phyloP scores from a whole-genome alignment of 2,797 vertebrate genomes.

The Silurus aristotelis region DNA sequence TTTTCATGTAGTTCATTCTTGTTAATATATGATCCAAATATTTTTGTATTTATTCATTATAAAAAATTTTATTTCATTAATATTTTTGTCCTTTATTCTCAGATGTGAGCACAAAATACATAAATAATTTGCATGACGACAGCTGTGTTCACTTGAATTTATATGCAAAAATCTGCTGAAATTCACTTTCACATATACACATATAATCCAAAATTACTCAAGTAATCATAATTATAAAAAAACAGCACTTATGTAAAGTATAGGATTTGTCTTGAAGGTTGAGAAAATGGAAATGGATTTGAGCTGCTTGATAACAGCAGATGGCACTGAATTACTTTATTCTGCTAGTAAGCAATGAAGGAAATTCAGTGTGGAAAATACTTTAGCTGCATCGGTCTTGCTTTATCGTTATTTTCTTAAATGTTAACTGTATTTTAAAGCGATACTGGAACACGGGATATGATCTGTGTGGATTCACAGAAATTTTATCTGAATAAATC shows the following conservation, averaged over 20 bases:
- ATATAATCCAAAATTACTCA: neutral
- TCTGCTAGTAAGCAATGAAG: neutral
- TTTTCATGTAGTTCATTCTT: neutral
- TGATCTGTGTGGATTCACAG: neutral
- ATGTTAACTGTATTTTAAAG: neutral
- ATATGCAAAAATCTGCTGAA: neutral
- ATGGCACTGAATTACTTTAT: slow-evolving; percentile 11
- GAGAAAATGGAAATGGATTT: neutral
- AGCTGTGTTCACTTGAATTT: neutral
- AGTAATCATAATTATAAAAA: neutral
- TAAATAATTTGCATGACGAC: neutral
- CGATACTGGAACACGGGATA: too few relatives aligned
- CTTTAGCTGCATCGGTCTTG: neutral
- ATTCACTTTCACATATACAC: neutral
- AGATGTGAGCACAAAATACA: neutral
- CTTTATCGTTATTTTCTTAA: neutral
- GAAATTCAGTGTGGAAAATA: neutral
- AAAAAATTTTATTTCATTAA: too few relatives aligned
- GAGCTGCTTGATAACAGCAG: neutral
- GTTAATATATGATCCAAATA: neutral
- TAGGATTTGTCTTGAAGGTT: neutral
- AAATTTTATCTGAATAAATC: neutral
- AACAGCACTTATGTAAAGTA: neutral
- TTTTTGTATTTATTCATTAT: neutral
- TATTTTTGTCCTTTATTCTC: neutral